These are phyloP conservation scores for Chromobotia macracanthus DNA, from an alignment of 2,797 vertebrate genomes.

Conservation along the genomic window DNA sequence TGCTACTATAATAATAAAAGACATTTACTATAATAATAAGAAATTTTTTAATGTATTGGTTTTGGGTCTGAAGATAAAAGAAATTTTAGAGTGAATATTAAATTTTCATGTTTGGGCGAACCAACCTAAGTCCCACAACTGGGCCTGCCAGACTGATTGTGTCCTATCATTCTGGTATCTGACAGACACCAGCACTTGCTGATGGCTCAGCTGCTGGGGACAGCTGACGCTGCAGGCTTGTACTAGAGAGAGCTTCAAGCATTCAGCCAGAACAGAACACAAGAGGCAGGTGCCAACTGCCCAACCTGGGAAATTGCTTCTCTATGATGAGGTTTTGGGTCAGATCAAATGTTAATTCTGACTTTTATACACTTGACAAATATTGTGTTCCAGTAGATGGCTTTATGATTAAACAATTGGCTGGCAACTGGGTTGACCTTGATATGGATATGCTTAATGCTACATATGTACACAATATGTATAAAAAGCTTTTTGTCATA, in stretches of 20 bases:
- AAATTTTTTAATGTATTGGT: too few relatives aligned
- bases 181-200: constrained; percentile 42
- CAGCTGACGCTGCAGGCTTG: constrained; percentile 50
- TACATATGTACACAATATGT: not conserved
- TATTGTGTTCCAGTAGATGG: not conserved
- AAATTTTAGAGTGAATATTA: too few relatives aligned
- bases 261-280: constrained; percentile 21
- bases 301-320: not conserved
- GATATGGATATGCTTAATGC: not conserved
- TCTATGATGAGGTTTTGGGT: not conserved
- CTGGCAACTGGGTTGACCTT: not conserved
- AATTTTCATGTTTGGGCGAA: too few relatives aligned
- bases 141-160: too few relatives aligned
- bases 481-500: not conserved
- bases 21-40: too few relatives aligned
- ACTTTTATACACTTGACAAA: not conserved
- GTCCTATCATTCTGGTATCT: constrained; percentile 42
- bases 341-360: constrained; percentile 3
- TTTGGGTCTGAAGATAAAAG: too few relatives aligned
- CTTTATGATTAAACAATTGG: constrained; percentile 2
- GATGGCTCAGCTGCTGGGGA: constrained; percentile 49
- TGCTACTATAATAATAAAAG: too few relatives aligned
- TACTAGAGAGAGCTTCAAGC: constrained; percentile 12
- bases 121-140: too few relatives aligned
- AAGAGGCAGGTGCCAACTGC: constrained; percentile 20